Evolutionary conservation across 2,113 vertebrate species (phyloP), one percentile per base, ranked within the genome.

Genomic region (Prochilodus magdalenae): DNA sequence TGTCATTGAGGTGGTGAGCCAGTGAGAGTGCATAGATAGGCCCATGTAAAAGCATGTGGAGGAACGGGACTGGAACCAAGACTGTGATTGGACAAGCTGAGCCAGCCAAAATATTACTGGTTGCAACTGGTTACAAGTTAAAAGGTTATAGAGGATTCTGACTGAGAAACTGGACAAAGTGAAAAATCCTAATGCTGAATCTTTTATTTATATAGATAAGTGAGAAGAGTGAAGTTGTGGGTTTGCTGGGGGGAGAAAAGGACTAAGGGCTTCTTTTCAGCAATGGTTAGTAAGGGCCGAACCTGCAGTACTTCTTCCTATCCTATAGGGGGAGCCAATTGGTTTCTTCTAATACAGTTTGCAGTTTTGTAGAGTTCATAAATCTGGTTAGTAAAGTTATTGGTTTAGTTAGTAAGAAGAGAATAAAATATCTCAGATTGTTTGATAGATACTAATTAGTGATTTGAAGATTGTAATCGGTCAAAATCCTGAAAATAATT

Each of bases 1-100:
- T 84, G 94, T 97, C 26, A 95, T 97, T 84, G 95, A 97, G 90
- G 94, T 98, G 89, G 95, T 94, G 88, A 94, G 94, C 90, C 94
- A 98, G 71, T 92, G 83, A 92, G 57, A 8, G 47, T 20, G 3
- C 3, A 26, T 29, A 51, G 60, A 5, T 18, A 40, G 26, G 53
- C 33, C 12, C 79, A 16, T 81, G 36, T 75, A 60, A 36, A 47
- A 62, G 16, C 16, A 65, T 49, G 24, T 49, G 47, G 47, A 33
- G 49, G 29, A 66, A 40, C 6, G 53, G 22, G 53, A 6, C 53
- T 13, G 30, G 29, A 78, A 55, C 47, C 22, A 33, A 67, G 27
- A 16, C 44, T 65, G 26, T 65, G 18, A 65, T 63, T 27, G 26
- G 24, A 53, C 44, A 51, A 67, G 13, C 51, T 69, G 29, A 66